Percentiles rank a stretch among this genome's conserved stretches.
Conservation (phyloP, 2,113 vertebrate species). For the Platysternon megacephalum region DNA sequence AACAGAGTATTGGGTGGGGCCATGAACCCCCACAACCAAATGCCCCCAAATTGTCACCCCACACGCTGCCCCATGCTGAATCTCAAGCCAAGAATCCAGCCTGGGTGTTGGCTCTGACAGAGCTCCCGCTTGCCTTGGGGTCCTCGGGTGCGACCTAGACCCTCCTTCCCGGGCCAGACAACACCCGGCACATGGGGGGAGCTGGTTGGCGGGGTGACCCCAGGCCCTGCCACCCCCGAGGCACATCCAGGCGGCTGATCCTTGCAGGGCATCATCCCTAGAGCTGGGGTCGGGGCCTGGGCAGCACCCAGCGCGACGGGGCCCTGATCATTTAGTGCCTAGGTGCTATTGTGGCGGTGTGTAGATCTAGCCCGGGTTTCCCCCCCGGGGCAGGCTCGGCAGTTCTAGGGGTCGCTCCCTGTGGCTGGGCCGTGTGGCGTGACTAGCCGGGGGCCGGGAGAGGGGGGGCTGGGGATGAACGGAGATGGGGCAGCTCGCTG, state of each 20-base stretch:
- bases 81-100: not conserved
- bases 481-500: not conserved
- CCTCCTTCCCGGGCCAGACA: not conserved
- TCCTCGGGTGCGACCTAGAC: not conserved
- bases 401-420: no score
- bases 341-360: no score
- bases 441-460: no score
- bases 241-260: not conserved
- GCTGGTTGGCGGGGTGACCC: not conserved
- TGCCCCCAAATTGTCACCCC: not conserved
- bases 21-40: no score
- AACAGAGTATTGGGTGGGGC: not conserved
- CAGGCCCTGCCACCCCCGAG: not conserved
- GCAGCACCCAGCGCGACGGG: not conserved
- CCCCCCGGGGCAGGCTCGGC: no score
- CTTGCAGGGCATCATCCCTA: not conserved
- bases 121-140: not conserved
- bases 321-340: not conserved
- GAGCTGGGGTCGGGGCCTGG: not conserved
- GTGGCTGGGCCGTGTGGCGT: no score
- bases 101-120: not conserved
- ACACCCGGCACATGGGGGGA: not conserved
- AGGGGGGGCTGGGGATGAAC: not conserved
- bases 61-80: not conserved
- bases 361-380: no score